Base-by-base conservation (phyloP, 2,888 invertebrate species). In the Baronia brevicornis region DNA sequence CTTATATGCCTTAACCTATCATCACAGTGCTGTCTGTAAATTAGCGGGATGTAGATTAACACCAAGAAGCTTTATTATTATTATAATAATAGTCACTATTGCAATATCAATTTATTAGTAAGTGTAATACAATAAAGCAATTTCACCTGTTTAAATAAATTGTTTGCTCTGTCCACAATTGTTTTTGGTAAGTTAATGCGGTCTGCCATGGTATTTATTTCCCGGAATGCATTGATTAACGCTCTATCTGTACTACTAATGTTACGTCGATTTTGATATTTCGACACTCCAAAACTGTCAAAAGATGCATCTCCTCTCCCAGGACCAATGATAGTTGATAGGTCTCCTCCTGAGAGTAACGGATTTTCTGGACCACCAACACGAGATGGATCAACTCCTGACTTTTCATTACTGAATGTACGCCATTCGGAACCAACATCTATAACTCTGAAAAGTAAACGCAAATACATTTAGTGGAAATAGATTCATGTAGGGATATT, bases 381-480 rank as follows among this genome's bases (percentile, higher is more conserved):
- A 93, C 99, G 97, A 78, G 97, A 97, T 3, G 98, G 98, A 77
- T 99, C 99, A 0, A 95, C 95, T 4, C 96, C 94, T 31, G 93
- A 91, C 62, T 97, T 98, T 66, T 99, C 99, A 70, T 98, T 99
- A 61, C 97, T 97, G 77, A 99, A 99, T 38, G 98, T 99, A 68
- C 99, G 89, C 99, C 99, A 99, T 78, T 99, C 99, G 2, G 98
- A 98, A 17, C 99, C 98, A n/a, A 99, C 99, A 79, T 99, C 99
- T 46, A 99, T 97, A 1, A 99, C 97, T 65, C 98, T 96, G 70
- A 36, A 60, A 64, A 28, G 10, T 26, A 33, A 2, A 14, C 12
- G 6, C 4, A 24, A 26, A 7, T 26, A n/a, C n/a, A 17, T 6
- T 30, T 13, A 7, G 12, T 15, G 9, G 2, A 26, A 17, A n/a